Percentiles rank a stretch among this genome's conserved stretches.
These are phyloP conservation scores for Nasonia longicornis DNA, from an alignment of 1,140 invertebrate species.

Conservation along the genomic window DNA sequence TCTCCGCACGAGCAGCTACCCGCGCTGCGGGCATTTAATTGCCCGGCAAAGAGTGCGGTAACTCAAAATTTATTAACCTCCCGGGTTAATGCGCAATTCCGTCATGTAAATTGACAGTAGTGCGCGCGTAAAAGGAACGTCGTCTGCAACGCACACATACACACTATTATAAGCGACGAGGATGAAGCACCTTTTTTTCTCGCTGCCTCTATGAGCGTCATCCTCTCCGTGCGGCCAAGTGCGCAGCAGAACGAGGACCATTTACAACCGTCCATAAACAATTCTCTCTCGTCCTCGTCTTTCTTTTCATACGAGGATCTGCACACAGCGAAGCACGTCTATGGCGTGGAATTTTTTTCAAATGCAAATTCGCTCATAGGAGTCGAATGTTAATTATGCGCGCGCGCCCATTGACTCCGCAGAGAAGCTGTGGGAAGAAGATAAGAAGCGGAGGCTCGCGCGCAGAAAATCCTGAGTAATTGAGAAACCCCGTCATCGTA, in stretches of 20 bases:
- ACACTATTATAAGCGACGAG: background rate
- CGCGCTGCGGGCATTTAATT: conserved; percentile 20
- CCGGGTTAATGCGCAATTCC: conserved; percentile 18
- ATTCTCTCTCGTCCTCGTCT: conserved; percentile 8
- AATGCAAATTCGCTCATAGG: conserved; percentile 57
- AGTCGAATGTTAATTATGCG: conserved; percentile 50
- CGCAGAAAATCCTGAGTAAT: conserved; percentile 11
- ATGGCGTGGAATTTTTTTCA: conserved; percentile 16
- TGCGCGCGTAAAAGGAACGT: background rate
- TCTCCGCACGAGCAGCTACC: conserved; percentile 4
- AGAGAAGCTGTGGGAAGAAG: conserved; percentile 7
- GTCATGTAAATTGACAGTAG: conserved; percentile 46
- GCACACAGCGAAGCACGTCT: background rate
- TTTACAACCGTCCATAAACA: conserved; percentile 37
- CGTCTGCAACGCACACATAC: background rate
- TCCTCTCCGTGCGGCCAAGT: background rate
- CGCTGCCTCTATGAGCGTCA: background rate
- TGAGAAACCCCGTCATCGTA: background rate
- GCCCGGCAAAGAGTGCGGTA: background rate
- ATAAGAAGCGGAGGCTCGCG: conserved; percentile 26
- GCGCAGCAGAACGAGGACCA: background rate
- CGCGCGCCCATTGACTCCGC: background rate
- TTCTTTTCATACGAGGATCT: background rate
- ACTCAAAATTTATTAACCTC: conserved; percentile 42
- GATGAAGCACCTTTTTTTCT: conserved; percentile 8